Evolutionary conservation across 2,797 vertebrate genomes (phyloP).

Genomic region (Pogoniulus pusillus): DNA sequence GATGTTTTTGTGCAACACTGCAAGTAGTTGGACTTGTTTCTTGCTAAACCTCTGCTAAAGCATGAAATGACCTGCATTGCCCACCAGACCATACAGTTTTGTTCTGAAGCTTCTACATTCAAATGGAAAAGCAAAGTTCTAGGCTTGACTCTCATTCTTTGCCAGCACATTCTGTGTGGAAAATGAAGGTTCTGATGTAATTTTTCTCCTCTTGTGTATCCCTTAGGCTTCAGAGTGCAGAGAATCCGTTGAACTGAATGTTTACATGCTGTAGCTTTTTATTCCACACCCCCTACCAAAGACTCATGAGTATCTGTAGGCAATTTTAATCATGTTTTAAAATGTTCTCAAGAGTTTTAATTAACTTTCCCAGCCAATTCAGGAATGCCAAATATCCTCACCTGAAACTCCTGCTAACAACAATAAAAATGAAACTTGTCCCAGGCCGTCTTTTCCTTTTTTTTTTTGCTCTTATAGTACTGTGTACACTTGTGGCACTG

Average conservation of each 20-base stretch:
- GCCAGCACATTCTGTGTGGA: slow-evolving; percentile 46
- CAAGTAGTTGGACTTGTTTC: slow-evolving; percentile 11
- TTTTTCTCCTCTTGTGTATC: slow-evolving; percentile 35
- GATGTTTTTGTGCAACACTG: not conserved
- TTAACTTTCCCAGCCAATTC: slow-evolving; percentile 61
- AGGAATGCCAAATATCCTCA: slow-evolving; percentile 62
- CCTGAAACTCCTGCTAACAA: slow-evolving; percentile 64
- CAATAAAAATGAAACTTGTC: slow-evolving; percentile 66
- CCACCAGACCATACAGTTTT: not conserved
- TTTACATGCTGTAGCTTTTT: slow-evolving; percentile 59
- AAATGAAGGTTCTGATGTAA: slow-evolving; percentile 45
- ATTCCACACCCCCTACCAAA: slow-evolving; percentile 36
- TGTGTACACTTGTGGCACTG: slow-evolving; percentile 68
- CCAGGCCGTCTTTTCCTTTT: slow-evolving; percentile 53
- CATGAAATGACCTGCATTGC: not conserved
- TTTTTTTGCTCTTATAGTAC: slow-evolving; percentile 62
- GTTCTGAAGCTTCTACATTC: slow-evolving; percentile 20
- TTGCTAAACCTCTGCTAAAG: slow-evolving; percentile 12
- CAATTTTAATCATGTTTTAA: slow-evolving; percentile 55
- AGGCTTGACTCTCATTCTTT: slow-evolving; percentile 26
- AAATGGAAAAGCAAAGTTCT: not conserved
- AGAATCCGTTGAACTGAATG: slow-evolving; percentile 60
- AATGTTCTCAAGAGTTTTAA: slow-evolving; percentile 60
- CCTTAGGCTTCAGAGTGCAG: slow-evolving; percentile 45
- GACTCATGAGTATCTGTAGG: slow-evolving; percentile 43